Evolutionary conservation across 2,888 invertebrate species (phyloP), one percentile per base, ranked within the genome.

Genomic region (Caenorhabditis sp.): DNA sequence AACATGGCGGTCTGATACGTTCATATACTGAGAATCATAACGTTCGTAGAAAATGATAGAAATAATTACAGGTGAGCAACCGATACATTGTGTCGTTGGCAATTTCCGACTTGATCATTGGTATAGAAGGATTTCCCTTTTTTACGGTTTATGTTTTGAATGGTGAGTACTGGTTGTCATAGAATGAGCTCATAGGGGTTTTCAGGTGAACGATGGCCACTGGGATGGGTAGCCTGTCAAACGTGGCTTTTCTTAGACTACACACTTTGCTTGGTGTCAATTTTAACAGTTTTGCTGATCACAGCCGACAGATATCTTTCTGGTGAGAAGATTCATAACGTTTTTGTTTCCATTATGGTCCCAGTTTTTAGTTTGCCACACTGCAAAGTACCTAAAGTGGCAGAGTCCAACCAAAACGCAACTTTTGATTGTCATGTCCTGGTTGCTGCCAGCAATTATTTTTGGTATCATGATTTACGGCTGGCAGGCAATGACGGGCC

Each of bases 401-500:
- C 92, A 92, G 74, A 89, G 98, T 5, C 96, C 97, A 92, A 95
- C 95, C 85, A 95, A 96, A 89, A 97, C 89, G 6, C 86, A 86
- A 83, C 66, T 87, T 38, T 76, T 89, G 24, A 92, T 92, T 58
- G 70, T 90, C 63, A 63, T 90, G 66, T 91, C 91, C 3, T 92
- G 92, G 92, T 49, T 92, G 7, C 56, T 92, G 51, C 91, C 92
- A 2, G 88, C 89, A 47, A 68, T 89, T 58, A 87, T 92, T 35
- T 92, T 92, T 77, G 91, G 91, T 58, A 86, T 91, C 41, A 92
- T 92, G 90, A 92, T 92, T 64, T 91, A 91, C 68, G 91, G 91
- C 3, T 92, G 92, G 92, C 86, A 88, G 44, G 80, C 86, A 24
- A 88, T 92, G 83, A 89, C 89, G 10, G 90, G 88, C 35, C 76